These are phyloP conservation scores for Coluber constrictor DNA, from an alignment of 2,797 vertebrate genomes.

Conservation along the genomic window DNA sequence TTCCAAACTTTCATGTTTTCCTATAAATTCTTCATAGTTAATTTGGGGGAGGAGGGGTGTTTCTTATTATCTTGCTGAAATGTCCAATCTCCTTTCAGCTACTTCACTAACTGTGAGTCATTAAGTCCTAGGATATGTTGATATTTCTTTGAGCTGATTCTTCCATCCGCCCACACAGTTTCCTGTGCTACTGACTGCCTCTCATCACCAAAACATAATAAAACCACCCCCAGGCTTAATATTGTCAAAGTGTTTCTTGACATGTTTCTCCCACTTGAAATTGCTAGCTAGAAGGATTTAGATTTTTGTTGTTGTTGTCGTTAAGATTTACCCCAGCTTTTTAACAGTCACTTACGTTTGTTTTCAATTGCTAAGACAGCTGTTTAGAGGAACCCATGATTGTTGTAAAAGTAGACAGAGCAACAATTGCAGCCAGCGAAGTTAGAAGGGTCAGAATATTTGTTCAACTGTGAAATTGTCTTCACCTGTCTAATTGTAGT, in stretches of 20 bases:
- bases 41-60: neutral
- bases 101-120: neutral
- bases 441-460: neutral
- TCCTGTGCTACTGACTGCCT: neutral
- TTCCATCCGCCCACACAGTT: neutral
- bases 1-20: neutral
- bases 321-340: neutral
- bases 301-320: neutral
- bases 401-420: neutral
- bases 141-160: neutral
- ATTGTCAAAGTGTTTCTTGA: neutral
- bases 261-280: neutral
- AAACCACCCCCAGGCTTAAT: neutral
- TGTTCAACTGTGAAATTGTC: neutral
- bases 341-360: neutral
- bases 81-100: neutral
- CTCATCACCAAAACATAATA: neutral
- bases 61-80: neutral
- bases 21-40: neutral
- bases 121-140: neutral
- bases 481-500: neutral
- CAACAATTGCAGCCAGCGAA: neutral
- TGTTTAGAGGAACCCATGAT: neutral
- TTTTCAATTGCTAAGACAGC: neutral
- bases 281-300: neutral